phyloP scores from a whole-genome alignment of 1,140 invertebrate species.

The Aphis craccivora region DNA sequence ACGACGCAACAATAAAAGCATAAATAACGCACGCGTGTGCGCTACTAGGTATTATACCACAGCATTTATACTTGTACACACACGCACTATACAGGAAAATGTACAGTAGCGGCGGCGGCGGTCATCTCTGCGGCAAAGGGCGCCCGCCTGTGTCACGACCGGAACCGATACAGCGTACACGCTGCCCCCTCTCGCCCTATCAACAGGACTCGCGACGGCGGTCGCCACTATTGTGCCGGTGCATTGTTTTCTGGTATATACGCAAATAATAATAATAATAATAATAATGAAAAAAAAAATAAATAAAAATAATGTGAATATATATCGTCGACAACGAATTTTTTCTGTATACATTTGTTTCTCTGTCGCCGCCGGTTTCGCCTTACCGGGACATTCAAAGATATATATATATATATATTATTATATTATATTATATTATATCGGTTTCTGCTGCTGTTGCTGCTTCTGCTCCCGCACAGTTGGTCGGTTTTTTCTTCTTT shows the following conservation, averaged over 20 bases:
- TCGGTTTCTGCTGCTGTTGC: neutral
- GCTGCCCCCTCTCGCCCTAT: neutral
- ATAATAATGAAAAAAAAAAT: neutral
- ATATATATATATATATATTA: neutral
- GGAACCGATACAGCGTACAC: neutral
- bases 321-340: neutral
- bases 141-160: slow-evolving; percentile 40
- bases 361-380: slow-evolving; percentile 14
- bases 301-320: neutral
- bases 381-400: slow-evolving; percentile 34
- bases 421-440: neutral
- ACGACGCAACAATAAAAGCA: slow-evolving; percentile 20
- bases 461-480: neutral
- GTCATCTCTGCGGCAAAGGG: slow-evolving; percentile 37
- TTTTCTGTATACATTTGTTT: neutral
- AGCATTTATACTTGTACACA: neutral
- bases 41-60: slow-evolving; percentile 2
- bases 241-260: slow-evolving; percentile 14
- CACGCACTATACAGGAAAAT: neutral
- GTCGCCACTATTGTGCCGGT: neutral
- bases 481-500: neutral
- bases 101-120: neutral
- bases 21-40: slow-evolving; percentile 4
- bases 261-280: neutral
- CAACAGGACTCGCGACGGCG: neutral